Evolutionary conservation across 2,113 vertebrate species (phyloP), one percentile per base, ranked within the genome.

Genomic region (Lota lota): DNA sequence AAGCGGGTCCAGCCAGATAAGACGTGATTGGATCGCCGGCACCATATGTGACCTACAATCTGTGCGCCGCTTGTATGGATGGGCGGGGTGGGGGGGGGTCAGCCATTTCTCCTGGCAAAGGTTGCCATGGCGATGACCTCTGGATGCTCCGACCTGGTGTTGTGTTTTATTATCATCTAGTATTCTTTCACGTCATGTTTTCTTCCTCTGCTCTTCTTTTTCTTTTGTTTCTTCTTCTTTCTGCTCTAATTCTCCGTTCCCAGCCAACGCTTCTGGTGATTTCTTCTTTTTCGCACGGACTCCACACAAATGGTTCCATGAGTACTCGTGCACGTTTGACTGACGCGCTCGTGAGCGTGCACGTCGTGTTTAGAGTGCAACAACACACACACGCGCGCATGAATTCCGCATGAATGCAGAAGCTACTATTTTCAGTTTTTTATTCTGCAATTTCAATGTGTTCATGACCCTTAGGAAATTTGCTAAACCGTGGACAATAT

Each of bases 1-100:
- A 81, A 65, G 33, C 61, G 67, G 90, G 87, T 90, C 87, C 84
- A 90, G 86, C 87, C 88, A 90, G 90, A 91, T 92, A 92, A 93
- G 86, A 71, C 80, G 79, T 90, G 90, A 91, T 87, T 91, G 92
- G 85, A 92, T 88, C 74, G 78, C 87, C 81, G 80, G 83, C 91
- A 87, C 90, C 92, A 92, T 91, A 91, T 92, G 92, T 90, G 91
- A 92, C 91, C 91, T 90, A 91, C 89, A 92, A 91, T 90, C 88
- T 85, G 87, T 69, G 83, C 87, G 83, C 72, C 10, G 74, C 79
- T 79, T 84, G 81, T 79, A 77, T 76, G 53, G 16, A 18, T 6
- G 53, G 50, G 77, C 75, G 24, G 85, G 86, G 40, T 2, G 83
- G 89, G 89, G 86, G 40, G 24, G 83, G 89, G 89, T 92, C 86